These are phyloP conservation scores for Sparus aurata DNA, from an alignment of 2,797 vertebrate genomes.

Conservation along the genomic window DNA sequence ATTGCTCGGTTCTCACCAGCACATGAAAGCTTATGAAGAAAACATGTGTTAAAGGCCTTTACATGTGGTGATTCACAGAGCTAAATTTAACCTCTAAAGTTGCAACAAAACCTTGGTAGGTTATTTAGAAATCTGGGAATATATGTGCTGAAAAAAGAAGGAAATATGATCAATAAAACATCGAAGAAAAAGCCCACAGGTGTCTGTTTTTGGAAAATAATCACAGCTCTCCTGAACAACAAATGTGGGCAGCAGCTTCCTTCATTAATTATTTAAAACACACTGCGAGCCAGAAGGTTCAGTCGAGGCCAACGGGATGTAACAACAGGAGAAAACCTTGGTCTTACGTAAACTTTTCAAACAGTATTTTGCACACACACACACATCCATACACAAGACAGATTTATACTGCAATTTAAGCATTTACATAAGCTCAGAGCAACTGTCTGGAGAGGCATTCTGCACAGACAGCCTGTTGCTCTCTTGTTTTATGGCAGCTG, in stretches of 20 bases:
- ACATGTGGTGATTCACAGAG: no score
- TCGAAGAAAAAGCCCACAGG: no score
- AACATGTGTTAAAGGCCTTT: no score
- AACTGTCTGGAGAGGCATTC: slow-evolving; percentile 33
- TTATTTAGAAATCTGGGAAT: no score
- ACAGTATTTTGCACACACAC: slow-evolving; percentile 13
- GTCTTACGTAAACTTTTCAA: not conserved
- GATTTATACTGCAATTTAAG: slow-evolving; percentile 21
- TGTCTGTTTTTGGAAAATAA: not conserved
- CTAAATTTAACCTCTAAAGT: no score
- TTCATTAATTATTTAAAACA: not conserved
- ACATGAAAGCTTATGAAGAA: no score
- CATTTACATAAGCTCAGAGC: slow-evolving; percentile 3
- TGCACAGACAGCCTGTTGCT: slow-evolving; percentile 46
- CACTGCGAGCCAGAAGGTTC: not conserved
- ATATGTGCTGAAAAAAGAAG: no score
- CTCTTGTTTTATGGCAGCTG: slow-evolving; percentile 59
- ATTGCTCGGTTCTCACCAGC: no score
- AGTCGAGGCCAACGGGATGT: not conserved
- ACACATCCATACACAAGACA: slow-evolving; percentile 9
- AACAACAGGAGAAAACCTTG: not conserved
- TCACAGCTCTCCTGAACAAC: not conserved
- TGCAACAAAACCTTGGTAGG: no score
- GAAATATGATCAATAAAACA: no score
- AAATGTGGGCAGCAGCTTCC: not conserved